phyloP scores from a whole-genome alignment of 2,888 invertebrate species.

The Corbicula japonica region DNA sequence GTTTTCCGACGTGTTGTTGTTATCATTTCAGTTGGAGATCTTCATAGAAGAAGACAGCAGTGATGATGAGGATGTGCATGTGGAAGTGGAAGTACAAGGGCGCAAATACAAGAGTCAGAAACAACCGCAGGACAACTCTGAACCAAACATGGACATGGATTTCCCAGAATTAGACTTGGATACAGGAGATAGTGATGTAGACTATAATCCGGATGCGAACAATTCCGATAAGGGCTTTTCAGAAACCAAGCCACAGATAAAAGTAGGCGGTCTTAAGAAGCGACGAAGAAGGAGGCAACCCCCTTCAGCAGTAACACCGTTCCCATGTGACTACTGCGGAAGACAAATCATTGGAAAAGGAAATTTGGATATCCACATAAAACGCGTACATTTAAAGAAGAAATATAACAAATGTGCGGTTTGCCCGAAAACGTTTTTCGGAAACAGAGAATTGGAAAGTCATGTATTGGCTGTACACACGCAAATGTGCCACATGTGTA shows the following conservation, averaged over 20 bases:
- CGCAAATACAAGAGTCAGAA: no score
- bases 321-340: conserved; percentile 7
- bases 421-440: conserved; percentile 6
- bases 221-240: not conserved
- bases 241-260: not conserved
- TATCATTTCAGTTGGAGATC: not conserved
- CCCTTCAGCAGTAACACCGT: not conserved
- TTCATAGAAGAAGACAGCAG: not conserved
- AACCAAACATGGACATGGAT: not conserved
- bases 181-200: conserved; percentile 3
- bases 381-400: not conserved
- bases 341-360: not conserved
- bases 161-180: not conserved
- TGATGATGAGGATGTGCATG: not conserved
- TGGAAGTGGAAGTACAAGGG: no score
- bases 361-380: conserved; percentile 2
- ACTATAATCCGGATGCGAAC: not conserved
- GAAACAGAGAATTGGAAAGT: not conserved
- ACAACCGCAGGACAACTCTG: no score
- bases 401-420: not conserved
- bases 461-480: conserved; percentile 15
- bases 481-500: conserved; percentile 12
- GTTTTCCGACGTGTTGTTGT: not conserved
- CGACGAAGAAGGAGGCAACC: not conserved
- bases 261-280: not conserved